Base-by-base conservation (phyloP, 2,888 invertebrate genomes). In the Fragum fragum region DNA sequence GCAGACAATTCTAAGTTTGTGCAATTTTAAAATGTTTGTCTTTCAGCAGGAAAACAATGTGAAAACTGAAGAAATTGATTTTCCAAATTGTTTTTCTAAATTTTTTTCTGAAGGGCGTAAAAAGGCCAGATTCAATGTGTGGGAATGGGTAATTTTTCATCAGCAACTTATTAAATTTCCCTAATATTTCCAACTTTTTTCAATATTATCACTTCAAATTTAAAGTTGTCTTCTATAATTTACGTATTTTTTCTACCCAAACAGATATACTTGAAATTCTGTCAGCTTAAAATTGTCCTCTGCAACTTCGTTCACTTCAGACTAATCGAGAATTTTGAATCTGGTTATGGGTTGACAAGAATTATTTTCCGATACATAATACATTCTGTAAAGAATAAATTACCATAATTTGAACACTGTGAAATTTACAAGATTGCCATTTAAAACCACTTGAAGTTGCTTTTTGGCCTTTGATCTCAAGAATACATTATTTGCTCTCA, bases 401-500 rank as follows among this genome's bases (percentile, higher is more conserved):
- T 47, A 47, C 47, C 47, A 47, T 47, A 47, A 47, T 47, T 57
- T 14, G 14, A 57, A 57, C n/a, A 57, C 23, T 26, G 57, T 57
- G 23, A 57, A 57, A 23, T 57, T 57, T 57, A 57, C 57, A 57
- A 57, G 57, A 6, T 57, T 57, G 26, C 26, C 21, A 57, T 57
- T 57, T 57, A n/a, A 57, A 57, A 57, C 21, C 57, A 26, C 57
- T 21, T 57, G 57, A 57, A 26, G 57, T 57, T 5, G 6, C 57
- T 14, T 57, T 21, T 57, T 57, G 7, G 21, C 23, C 28, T 61
- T 61, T 61, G 61, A 61, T 61, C 61, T 61, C 61, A 32, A 61
- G 61, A 1, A 61, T 32, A 29, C 26, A 61, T 57, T 57, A 57
- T 57, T 57, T 23, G 5, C 32, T 29, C 61, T 61, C 26, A 32